Base-by-base conservation (phyloP, 64 coral and sea anemone genomes). In the Montipora sp. region DNA sequence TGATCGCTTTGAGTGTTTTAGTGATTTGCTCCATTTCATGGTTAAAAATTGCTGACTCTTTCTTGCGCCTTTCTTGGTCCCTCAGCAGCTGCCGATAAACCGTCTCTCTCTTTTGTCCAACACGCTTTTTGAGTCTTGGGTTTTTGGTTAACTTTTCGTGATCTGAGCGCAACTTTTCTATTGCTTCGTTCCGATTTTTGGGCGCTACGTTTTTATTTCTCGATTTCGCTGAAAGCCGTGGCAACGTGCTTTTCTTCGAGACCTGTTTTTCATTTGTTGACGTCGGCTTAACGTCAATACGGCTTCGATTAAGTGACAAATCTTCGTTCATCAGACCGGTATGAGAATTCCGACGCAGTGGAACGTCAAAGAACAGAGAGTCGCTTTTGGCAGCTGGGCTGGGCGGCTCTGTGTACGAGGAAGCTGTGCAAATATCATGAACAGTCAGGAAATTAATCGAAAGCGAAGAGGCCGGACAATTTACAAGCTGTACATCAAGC, bases 1-100 rank as follows among this genome's bases (percentile, higher is more conserved):
- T 91, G 14, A 91, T 91, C 14, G 50, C 78, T 75, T 74, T 81
- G 12, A 91, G 60, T 57, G 66, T 24, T 82, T 91, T 74, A 10
- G 65, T 91, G 16, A 91, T 91, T 47, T 70, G 23, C 19, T 91
- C 78, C 66, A 91, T 73, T 43, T 91, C 65, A 1, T 50, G 65
- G 15, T 74, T 43, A 75, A 91, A 91, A 3, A 71, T 80, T 53
- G 47, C 65, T 3, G 78, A 73, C 45, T 82, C 67, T 13, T 18
- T 68, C 3, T 66, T 63, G 14, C 78, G 66, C 57, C 51, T 27
- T 91, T 80, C 78, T 78, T 59, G 78, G 46, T 82, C 61, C 2
- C 78, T 48, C 65, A 59, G 78, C 19, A 91, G 68, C 22, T 91
- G 78, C 59, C 66, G 16, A 85, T 71, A 72, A 49, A 85, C 45